Base-by-base conservation (phyloP, 1,140 invertebrate species). In the Pseudomyrmex cubaensis region DNA sequence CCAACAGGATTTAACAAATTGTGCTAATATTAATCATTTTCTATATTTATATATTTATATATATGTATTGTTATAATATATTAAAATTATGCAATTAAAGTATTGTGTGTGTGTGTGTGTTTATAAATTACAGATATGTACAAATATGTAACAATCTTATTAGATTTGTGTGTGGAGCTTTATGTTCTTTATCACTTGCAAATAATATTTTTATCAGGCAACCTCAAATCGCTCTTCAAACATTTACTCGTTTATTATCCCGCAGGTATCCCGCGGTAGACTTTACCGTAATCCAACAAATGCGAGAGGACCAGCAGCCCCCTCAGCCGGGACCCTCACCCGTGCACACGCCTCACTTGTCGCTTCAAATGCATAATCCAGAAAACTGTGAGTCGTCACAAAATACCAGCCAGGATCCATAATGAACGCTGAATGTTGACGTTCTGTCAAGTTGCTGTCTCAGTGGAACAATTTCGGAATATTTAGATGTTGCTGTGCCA, bases 401-500 rank as follows among this genome's bases (percentile, higher is more conserved):
- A 87, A 92, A 90, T 72, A 92, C 89, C 56, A 94, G 84, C 84
- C 93, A 93, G 90, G 92, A 94, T 92, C 91, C 93, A 94, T 94
- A 94, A 93, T 94, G 93, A 92, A 92, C 83, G 76, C 85, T 91
- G 72, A 88, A 85, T 62, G 66, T 77, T 72, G 83, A 75, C 69
- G 82, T 85, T 85, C 72, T 77, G 70, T 80, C 74, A 84, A 88
- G 75, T 90, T 85, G 87, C 86, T 90, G 89, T 67, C 87, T 87
- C 90, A 72, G 89, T 90, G 86, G 89, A 88, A 90, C 69, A 25
- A 87, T 85, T 90, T 90, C 84, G 82, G 78, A 85, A 83, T 87
- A 87, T 84, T 84, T 89, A 86, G 80, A 91, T 88, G 85, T 89
- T 80, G 88, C 82, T 84, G 90, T 82, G 82, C 80, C 90, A 87